Conservation (phyloP, 1,140 invertebrate species). For the Drosophila tropicalis region DNA sequence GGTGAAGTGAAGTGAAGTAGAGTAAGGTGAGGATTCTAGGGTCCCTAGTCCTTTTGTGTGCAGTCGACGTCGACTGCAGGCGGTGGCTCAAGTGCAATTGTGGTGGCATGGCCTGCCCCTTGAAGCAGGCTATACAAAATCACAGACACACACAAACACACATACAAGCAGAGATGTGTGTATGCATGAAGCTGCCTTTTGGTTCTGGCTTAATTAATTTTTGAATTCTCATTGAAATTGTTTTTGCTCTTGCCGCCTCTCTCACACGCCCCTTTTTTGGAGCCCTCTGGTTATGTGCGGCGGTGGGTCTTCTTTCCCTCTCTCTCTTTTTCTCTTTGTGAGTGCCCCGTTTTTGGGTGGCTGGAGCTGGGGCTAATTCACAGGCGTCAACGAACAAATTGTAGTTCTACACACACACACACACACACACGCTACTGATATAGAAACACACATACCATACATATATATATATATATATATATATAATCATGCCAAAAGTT, state of each 20-base stretch:
- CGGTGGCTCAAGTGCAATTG: slow-evolving; percentile 70
- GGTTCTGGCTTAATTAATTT: slow-evolving; percentile 73
- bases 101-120: slow-evolving; percentile 27
- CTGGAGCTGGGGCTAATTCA: slow-evolving; percentile 55
- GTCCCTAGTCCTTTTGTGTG: slow-evolving; percentile 28
- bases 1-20: not conserved
- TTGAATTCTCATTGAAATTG: slow-evolving; percentile 75
- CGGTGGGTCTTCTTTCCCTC: not conserved
- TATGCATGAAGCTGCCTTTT: slow-evolving; percentile 26
- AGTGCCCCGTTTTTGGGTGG: slow-evolving; percentile 29
- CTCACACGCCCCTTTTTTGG: slow-evolving; percentile 32
- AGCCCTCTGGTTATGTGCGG: slow-evolving; percentile 39
- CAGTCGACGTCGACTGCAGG: slow-evolving; percentile 52
- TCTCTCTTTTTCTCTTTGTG: not conserved
- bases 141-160: slow-evolving; percentile 22
- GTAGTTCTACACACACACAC: slow-evolving; percentile 54
- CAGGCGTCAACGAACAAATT: slow-evolving; percentile 74
- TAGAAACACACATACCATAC: slow-evolving; percentile 16
- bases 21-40: slow-evolving; percentile 18
- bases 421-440: slow-evolving; percentile 10
- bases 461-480: slow-evolving; percentile 14
- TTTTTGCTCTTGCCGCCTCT: slow-evolving; percentile 50
- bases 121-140: slow-evolving; percentile 41
- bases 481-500: slow-evolving; percentile 20
- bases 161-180: not conserved